Evolutionary conservation across 2,113 vertebrate genomes (phyloP).

Genomic region (Peromyscus californicus): DNA sequence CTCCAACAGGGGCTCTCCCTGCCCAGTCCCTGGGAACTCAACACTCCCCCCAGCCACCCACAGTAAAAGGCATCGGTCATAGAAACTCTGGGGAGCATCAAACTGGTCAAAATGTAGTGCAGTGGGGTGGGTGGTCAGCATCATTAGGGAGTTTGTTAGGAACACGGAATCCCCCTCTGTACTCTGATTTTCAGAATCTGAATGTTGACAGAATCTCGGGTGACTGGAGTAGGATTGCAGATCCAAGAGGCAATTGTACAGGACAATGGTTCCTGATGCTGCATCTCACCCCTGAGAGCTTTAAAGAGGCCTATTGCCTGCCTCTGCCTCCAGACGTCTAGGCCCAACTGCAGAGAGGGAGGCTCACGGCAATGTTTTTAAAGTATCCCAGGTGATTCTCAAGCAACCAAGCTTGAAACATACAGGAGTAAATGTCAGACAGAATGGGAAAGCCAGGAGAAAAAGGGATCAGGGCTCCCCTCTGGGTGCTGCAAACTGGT

Average conservation of each 20-base stretch:
- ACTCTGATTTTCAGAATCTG: neutral
- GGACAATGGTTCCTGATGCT: neutral
- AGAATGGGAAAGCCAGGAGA: neutral
- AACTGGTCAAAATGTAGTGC: too few species aligned
- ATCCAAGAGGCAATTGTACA: neutral
- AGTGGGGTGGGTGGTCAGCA: rapidly evolving
- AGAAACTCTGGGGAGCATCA: neutral
- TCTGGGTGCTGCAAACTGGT: neutral
- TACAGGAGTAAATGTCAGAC: neutral
- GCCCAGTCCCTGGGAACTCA: neutral
- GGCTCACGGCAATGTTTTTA: neutral
- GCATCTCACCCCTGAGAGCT: neutral
- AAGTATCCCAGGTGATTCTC: neutral
- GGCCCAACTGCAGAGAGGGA: rapidly evolving
- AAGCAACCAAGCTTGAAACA: neutral
- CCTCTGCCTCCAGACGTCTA: neutral
- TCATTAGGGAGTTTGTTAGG: neutral
- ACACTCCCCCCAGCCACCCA: neutral
- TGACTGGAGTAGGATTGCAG: neutral
- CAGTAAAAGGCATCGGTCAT: neutral
- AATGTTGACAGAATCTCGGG: neutral
- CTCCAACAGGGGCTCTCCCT: neutral
- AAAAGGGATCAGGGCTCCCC: neutral
- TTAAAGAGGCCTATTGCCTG: too few species aligned
- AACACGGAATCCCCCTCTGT: neutral